phyloP scores from a whole-genome alignment of 2,888 invertebrate species.

The Drosophila eohydei region DNA sequence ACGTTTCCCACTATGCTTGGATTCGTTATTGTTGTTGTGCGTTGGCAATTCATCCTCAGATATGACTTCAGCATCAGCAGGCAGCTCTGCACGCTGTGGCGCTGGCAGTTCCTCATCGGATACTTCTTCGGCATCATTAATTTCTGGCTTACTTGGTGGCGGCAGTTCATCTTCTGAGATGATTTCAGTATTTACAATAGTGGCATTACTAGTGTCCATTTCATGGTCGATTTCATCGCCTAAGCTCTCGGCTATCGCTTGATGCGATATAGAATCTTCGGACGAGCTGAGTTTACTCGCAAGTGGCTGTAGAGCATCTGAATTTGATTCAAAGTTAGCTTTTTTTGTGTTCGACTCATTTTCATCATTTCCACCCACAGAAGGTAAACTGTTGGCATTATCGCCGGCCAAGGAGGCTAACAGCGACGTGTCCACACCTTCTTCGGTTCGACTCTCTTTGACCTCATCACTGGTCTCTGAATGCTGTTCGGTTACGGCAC shows the following conservation, averaged over 20 bases:
- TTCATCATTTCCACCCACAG: constrained; percentile 83
- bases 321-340: constrained; percentile 72
- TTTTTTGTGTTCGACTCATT: constrained; percentile 69
- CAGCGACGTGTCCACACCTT: constrained; percentile 83
- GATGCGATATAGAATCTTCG: constrained; percentile 82
- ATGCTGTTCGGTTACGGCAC: constrained; percentile 72
- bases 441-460: constrained; percentile 74
- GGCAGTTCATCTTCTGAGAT: constrained; percentile 94
- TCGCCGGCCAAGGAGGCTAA: constrained; percentile 84
- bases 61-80: constrained; percentile 91
- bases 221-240: constrained; percentile 66
- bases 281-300: constrained; percentile 74
- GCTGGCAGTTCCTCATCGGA: constrained; percentile 91
- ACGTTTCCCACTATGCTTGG: constrained; percentile 53
- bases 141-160: constrained; percentile 89
- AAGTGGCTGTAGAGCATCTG: constrained; percentile 58
- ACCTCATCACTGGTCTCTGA: constrained; percentile 84
- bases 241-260: constrained; percentile 81
- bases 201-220: constrained; percentile 81
- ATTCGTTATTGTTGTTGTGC: constrained; percentile 55
- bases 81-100: constrained; percentile 89
- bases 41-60: constrained; percentile 92
- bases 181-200: constrained; percentile 92
- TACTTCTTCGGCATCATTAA: constrained; percentile 93
- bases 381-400: constrained; percentile 85